Conservation (phyloP, 2,113 vertebrate species). For the Lasiurus cinereus region DNA sequence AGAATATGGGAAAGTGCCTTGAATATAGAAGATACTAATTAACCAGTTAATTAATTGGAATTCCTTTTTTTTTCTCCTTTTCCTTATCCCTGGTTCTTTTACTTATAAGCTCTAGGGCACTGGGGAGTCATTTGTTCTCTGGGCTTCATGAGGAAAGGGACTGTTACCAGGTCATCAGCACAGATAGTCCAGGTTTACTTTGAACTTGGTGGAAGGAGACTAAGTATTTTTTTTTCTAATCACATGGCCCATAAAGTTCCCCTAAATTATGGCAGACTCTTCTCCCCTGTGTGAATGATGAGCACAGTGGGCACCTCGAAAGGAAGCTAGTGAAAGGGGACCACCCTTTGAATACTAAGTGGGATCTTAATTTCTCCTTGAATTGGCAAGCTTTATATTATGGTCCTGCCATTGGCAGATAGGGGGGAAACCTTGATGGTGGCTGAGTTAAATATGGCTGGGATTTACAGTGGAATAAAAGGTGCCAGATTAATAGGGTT, state of each 20-base stretch:
- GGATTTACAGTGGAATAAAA: conserved; percentile 83
- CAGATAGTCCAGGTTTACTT: background rate
- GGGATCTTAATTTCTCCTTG: conserved; percentile 72
- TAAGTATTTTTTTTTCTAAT: background rate
- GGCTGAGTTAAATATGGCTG: conserved; percentile 78
- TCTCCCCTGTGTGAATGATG: background rate
- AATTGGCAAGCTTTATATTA: conserved; percentile 65
- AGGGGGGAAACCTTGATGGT: conserved; percentile 60
- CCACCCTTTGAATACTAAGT: conserved; percentile 64
- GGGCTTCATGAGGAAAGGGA: background rate
- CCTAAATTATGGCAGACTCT: background rate
- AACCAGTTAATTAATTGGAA: background rate
- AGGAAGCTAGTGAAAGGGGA: background rate
- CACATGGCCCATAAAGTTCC: background rate
- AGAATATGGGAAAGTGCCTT: background rate
- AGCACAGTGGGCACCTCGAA: background rate
- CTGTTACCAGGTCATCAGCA: background rate
- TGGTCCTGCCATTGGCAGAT: conserved; percentile 63
- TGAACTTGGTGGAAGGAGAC: background rate
- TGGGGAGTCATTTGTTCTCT: background rate
- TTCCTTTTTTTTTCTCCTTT: background rate
- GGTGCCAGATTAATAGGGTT: conserved; percentile 78
- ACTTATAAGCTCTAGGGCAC: background rate
- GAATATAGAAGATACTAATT: background rate
- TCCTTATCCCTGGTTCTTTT: background rate